These are phyloP conservation scores for Drosophila quinaria DNA, from an alignment of 2,888 invertebrate species.

Conservation along the genomic window DNA sequence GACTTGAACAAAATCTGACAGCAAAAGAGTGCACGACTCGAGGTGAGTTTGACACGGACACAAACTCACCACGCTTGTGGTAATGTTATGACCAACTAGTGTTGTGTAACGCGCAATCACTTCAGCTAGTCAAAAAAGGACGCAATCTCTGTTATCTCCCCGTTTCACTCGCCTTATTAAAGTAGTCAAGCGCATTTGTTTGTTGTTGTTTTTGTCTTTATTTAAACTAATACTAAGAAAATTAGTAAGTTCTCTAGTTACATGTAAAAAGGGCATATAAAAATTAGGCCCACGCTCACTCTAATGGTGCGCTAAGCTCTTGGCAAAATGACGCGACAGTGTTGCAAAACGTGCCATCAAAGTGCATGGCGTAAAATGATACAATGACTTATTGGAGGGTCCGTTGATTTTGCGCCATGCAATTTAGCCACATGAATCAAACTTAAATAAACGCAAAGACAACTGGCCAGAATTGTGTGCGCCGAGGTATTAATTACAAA, in stretches of 20 bases:
- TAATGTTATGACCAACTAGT: constrained; percentile 17
- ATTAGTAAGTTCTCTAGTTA: constrained; percentile 77
- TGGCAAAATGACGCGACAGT: constrained; percentile 62
- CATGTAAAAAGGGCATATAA: constrained; percentile 59
- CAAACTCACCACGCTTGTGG: constrained; percentile 22
- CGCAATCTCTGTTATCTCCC: background rate
- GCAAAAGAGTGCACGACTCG: constrained; percentile 22
- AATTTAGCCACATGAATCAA: constrained; percentile 43
- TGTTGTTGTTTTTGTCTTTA: constrained; percentile 58
- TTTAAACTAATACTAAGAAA: constrained; percentile 71
- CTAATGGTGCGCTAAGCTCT: constrained; percentile 53
- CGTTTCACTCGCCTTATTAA: background rate
- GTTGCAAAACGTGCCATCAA: constrained; percentile 43
- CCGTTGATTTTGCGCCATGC: constrained; percentile 40
- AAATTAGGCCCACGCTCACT: constrained; percentile 54
- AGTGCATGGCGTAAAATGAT: constrained; percentile 48
- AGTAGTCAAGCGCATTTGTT: background rate
- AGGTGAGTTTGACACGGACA: background rate
- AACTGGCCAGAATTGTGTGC: constrained; percentile 34
- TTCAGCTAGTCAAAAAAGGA: background rate
- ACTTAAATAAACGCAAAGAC: constrained; percentile 58
- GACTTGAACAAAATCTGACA: constrained; percentile 43
- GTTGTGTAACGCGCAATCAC: constrained; percentile 26
- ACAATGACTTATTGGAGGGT: background rate
- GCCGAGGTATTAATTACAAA: constrained; percentile 32